Evolutionary conservation across 2,888 invertebrate species (phyloP).

Genomic region (Piscicola geometra): DNA sequence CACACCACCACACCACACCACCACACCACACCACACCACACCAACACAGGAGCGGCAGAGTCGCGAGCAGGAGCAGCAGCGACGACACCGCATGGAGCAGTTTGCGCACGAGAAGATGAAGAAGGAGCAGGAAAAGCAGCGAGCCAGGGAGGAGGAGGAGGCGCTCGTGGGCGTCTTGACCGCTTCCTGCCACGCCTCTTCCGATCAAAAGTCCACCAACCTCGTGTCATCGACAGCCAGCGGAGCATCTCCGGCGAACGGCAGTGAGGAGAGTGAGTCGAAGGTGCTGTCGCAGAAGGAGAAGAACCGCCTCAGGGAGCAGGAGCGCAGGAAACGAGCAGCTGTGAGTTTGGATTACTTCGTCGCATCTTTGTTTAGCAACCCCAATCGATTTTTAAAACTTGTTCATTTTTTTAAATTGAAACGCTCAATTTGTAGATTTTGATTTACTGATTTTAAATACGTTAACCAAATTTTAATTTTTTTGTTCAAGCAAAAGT

Average conservation of each 20-base stretch:
- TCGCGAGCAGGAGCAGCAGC: conserved; percentile 23
- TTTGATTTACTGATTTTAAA: neutral
- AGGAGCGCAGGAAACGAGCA: conserved; percentile 26
- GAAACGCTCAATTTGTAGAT: neutral
- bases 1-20: too few species aligned
- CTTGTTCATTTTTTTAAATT: too few species aligned
- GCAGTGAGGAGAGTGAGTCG: neutral
- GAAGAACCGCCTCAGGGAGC: conserved; percentile 25
- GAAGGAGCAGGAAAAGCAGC: conserved; percentile 26
- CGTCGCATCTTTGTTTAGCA: neutral
- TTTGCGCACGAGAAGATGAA: conserved; percentile 17
- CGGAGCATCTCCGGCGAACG: conserved; percentile 1
- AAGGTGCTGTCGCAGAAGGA: neutral
- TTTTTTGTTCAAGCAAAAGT: too few species aligned
- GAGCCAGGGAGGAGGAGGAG: conserved; percentile 26
- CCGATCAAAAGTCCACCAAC: neutral
- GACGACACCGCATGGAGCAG: conserved; percentile 14
- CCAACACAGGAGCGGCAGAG: conserved; percentile 16
- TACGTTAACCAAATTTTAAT: too few species aligned
- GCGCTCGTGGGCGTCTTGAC: conserved; percentile 3
- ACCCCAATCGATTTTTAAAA: too few species aligned
- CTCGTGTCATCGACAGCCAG: too few species aligned
- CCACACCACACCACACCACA: too few species aligned
- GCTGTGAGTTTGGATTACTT: conserved; percentile 20
- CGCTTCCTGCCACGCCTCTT: neutral